phyloP scores from a whole-genome alignment of 2,797 vertebrate species.

The Parotocinclus haroldoi region DNA sequence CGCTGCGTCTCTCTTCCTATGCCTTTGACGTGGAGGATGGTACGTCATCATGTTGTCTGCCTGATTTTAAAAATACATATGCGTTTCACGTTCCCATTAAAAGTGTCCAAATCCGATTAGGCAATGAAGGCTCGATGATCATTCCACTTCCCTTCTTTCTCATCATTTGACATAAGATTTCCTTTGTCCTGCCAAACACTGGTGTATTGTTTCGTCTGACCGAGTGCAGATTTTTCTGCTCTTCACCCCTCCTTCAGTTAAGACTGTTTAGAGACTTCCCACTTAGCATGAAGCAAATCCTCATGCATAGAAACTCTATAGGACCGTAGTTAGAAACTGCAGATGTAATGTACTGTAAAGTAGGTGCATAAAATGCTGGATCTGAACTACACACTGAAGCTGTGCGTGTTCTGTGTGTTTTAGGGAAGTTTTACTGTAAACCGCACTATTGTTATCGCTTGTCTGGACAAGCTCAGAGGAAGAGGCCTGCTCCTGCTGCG shows the following conservation, averaged over 20 bases:
- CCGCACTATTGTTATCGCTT: conserved; percentile 95
- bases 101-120: no score
- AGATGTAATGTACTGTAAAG: background rate
- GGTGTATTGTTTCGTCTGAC: conserved; percentile 55
- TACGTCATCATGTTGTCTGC: conserved; percentile 59
- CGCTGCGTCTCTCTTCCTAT: conserved; percentile 89
- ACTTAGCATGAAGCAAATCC: conserved; percentile 29
- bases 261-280: conserved; percentile 18
- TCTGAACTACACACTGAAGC: background rate
- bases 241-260: conserved; percentile 42
- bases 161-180: conserved; percentile 35
- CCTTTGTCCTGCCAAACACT: conserved; percentile 54
- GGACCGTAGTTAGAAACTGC: background rate
- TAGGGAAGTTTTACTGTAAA: conserved; percentile 99
- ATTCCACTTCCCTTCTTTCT: conserved; percentile 10
- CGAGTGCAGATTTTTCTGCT: conserved; percentile 46
- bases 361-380: background rate
- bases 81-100: background rate
- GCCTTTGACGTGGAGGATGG: conserved; percentile 92
- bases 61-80: background rate
- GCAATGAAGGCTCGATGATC: no score
- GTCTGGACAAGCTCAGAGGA: conserved; percentile 90
- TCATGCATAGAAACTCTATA: background rate
- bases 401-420: conserved; percentile 32
- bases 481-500: conserved; percentile 83